Percentiles rank a stretch among this genome's conserved stretches.
Conservation (phyloP, 1,140 invertebrate species). For the Drosophila chauvacae region DNA sequence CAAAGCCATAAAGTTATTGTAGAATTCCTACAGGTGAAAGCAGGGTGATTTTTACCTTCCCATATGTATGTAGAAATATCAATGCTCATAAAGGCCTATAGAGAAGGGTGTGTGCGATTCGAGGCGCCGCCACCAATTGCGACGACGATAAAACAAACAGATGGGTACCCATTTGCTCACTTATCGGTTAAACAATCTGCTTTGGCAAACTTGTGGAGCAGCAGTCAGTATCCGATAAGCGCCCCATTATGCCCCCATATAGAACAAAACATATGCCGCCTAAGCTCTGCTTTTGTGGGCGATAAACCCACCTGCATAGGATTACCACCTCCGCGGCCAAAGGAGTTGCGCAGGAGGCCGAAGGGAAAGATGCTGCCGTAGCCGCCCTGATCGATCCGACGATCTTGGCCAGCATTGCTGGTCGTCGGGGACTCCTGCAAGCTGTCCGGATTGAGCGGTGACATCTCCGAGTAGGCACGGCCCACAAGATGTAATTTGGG, state of each 20-base stretch:
- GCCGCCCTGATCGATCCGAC: conserved; percentile 60
- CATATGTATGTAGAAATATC: background rate
- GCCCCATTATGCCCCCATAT: background rate
- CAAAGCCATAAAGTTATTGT: background rate
- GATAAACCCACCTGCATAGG: conserved; percentile 69
- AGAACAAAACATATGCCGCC: conserved; percentile 46
- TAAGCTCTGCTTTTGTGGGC: conserved; percentile 12
- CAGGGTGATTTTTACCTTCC: background rate
- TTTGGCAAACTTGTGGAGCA: conserved; percentile 29
- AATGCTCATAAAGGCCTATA: background rate
- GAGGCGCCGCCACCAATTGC: conserved; percentile 4
- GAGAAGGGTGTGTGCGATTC: conserved; percentile 27
- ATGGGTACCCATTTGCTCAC: conserved; percentile 19
- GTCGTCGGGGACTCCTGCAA: conserved; percentile 39
- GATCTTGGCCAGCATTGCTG: conserved; percentile 41
- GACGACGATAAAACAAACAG: conserved; percentile 46
- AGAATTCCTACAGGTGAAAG: background rate
- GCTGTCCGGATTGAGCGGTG: conserved; percentile 69
- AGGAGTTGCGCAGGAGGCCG: conserved; percentile 72
- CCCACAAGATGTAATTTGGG: conserved; percentile 72
- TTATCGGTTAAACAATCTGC: conserved; percentile 52
- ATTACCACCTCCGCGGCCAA: conserved; percentile 63
- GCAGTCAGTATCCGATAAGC: conserved; percentile 55
- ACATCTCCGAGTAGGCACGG: conserved; percentile 81
- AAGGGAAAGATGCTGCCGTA: conserved; percentile 83